These are phyloP conservation scores for Eulimnadia texana DNA, from an alignment of 1,140 invertebrate species.

Conservation along the genomic window DNA sequence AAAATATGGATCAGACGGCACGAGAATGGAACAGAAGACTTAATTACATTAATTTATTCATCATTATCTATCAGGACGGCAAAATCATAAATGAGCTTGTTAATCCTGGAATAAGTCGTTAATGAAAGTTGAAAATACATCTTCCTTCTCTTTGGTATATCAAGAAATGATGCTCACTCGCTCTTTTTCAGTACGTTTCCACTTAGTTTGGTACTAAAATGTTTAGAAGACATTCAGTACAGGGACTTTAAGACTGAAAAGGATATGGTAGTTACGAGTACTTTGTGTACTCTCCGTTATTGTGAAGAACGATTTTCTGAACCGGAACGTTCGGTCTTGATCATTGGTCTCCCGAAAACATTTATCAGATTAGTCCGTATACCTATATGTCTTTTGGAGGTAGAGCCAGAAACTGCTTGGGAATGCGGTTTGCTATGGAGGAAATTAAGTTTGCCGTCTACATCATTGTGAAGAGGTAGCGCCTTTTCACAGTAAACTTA, in stretches of 20 bases:
- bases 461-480: slow-evolving; percentile 8
- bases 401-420: slow-evolving; percentile 41
- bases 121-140: slow-evolving; percentile 40
- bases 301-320: slow-evolving; percentile 40
- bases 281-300: slow-evolving; percentile 38
- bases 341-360: slow-evolving; percentile 24
- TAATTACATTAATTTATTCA: neutral
- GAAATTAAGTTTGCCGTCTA: slow-evolving; percentile 23
- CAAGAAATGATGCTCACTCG: neutral
- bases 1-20: slow-evolving; percentile 12
- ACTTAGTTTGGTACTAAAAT: slow-evolving; percentile 14
- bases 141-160: slow-evolving; percentile 27
- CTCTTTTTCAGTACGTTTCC: too few species aligned
- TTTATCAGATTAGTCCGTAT: slow-evolving; percentile 28
- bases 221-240: slow-evolving; percentile 20
- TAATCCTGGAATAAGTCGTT: slow-evolving; percentile 29
- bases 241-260: slow-evolving; percentile 23
- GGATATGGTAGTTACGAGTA: slow-evolving; percentile 35
- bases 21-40: neutral
- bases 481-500: slow-evolving; percentile 2
- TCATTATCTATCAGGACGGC: slow-evolving; percentile 25
- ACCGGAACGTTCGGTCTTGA: slow-evolving; percentile 5
- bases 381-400: slow-evolving; percentile 41
- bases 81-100: slow-evolving; percentile 44
- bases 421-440: slow-evolving; percentile 31